These are phyloP conservation scores for Petrosia ficiformis DNA, from an alignment of 37 sponge, comb jelly and placozoan species.

Conservation along the genomic window DNA sequence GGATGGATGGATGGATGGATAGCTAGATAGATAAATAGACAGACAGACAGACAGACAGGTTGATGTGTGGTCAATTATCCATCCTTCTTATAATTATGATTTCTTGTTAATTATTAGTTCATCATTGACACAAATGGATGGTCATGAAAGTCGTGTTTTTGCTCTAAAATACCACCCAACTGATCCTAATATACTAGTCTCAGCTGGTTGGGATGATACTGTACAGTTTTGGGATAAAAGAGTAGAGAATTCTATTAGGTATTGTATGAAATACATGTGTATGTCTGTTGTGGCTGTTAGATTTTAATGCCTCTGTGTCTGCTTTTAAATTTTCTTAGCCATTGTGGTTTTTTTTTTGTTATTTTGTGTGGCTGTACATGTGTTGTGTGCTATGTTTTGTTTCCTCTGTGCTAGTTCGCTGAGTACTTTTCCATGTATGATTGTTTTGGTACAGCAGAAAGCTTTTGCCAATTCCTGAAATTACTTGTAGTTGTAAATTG, in stretches of 20 bases:
- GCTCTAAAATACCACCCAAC: constrained; percentile 74
- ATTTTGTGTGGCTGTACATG: too few species aligned
- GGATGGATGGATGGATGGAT: too few species aligned
- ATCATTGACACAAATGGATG: constrained; percentile 65
- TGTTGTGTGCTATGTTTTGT: too few species aligned
- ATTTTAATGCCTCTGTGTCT: background rate
- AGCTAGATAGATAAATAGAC: too few species aligned
- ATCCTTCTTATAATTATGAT: background rate
- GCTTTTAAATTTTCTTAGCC: too few species aligned
- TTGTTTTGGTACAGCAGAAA: too few species aligned
- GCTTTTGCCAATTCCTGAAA: too few species aligned
- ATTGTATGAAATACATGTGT: background rate
- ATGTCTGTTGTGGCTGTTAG: background rate
- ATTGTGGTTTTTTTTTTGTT: too few species aligned
- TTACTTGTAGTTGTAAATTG: too few species aligned
- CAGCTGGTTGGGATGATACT: constrained; percentile 87
- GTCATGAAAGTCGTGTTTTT: constrained; percentile 71
- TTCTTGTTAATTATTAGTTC: constrained; percentile 5
- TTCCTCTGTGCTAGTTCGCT: too few species aligned
- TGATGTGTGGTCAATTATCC: background rate
- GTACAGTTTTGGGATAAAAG: constrained; percentile 40
- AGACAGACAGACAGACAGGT: too few species aligned
- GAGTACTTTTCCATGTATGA: too few species aligned
- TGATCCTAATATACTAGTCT: constrained; percentile 48
- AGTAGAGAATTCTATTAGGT: constrained; percentile 8